phyloP scores from a whole-genome alignment of 2,797 vertebrate genomes.

The Anguilla pacifica region DNA sequence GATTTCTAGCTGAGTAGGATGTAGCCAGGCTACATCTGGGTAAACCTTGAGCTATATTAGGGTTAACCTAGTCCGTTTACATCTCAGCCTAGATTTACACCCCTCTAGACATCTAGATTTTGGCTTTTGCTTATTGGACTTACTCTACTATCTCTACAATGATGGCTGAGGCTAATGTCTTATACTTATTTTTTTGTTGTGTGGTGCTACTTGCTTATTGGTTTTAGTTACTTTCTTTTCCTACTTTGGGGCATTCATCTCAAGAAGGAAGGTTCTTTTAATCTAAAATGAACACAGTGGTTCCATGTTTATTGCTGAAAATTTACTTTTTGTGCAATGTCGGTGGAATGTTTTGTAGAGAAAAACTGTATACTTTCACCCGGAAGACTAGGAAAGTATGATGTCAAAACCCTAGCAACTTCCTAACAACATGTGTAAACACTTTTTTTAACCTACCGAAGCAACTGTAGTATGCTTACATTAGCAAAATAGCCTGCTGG shows the following conservation, averaged over 20 bases:
- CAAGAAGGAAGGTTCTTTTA: neutral
- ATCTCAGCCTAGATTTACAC: neutral
- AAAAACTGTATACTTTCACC: neutral
- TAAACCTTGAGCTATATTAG: neutral
- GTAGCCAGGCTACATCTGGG: neutral
- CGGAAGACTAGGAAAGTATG: conserved; percentile 5
- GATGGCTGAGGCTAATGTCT: neutral
- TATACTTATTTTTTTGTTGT: neutral
- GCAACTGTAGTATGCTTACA: neutral
- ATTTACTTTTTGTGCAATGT: neutral
- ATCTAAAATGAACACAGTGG: neutral
- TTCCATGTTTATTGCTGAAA: neutral
- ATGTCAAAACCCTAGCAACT: neutral
- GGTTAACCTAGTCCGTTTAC: neutral
- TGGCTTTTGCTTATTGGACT: neutral
- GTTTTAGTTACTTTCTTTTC: neutral
- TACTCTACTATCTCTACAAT: neutral
- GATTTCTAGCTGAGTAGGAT: neutral
- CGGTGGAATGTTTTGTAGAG: neutral
- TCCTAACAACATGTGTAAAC: neutral
- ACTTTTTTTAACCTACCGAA: neutral
- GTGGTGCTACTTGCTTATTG: neutral
- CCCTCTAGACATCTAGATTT: neutral
- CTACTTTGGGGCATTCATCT: neutral
- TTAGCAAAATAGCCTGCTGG: neutral